A percentile compares a stretch with the other conserved stretches of the same genome.
Conservation (phyloP, 2,797 vertebrate species). For the Etheostoma nigrum region DNA sequence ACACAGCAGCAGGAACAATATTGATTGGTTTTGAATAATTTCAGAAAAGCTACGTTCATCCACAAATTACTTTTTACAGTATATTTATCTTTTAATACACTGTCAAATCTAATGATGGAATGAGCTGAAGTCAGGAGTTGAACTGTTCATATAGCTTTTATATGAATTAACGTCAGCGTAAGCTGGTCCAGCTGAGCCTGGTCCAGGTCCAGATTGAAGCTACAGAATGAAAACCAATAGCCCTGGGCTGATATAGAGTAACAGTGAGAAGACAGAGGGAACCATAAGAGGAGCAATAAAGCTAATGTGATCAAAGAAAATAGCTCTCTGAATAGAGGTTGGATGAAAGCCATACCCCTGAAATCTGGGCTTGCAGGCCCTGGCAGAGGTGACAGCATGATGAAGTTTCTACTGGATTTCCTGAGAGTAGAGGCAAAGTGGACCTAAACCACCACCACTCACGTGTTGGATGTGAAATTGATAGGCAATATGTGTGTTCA, state of each 20-base stretch:
- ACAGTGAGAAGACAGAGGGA: constrained; percentile 78
- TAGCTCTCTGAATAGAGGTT: constrained; percentile 84
- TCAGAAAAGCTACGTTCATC: constrained; percentile 21
- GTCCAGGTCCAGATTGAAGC: constrained; percentile 77
- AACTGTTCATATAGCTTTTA: constrained; percentile 71
- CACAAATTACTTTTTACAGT: constrained; percentile 37
- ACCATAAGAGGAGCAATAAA: constrained; percentile 85
- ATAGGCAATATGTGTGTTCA: constrained; percentile 68
- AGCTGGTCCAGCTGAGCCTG: constrained; percentile 56
- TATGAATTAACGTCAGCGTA: constrained; percentile 71
- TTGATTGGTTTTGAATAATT: constrained; percentile 14
- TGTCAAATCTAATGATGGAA: constrained; percentile 51
- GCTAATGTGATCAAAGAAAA: constrained; percentile 87
- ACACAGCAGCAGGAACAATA: background rate
- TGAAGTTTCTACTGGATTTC: constrained; percentile 82
- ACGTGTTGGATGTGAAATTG: constrained; percentile 71
- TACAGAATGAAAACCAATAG: constrained; percentile 80
- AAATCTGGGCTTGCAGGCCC: constrained; percentile 81
- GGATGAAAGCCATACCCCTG: constrained; percentile 80
- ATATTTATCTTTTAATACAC: constrained; percentile 49
- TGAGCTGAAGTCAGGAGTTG: constrained; percentile 59
- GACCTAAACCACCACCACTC: constrained; percentile 68
- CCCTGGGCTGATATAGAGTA: constrained; percentile 82
- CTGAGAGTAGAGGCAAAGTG: constrained; percentile 72
- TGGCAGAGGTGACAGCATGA: constrained; percentile 83